Evolutionary conservation across 64 coral and sea anemone species (phyloP).

Genomic region (Montipora cactus): DNA sequence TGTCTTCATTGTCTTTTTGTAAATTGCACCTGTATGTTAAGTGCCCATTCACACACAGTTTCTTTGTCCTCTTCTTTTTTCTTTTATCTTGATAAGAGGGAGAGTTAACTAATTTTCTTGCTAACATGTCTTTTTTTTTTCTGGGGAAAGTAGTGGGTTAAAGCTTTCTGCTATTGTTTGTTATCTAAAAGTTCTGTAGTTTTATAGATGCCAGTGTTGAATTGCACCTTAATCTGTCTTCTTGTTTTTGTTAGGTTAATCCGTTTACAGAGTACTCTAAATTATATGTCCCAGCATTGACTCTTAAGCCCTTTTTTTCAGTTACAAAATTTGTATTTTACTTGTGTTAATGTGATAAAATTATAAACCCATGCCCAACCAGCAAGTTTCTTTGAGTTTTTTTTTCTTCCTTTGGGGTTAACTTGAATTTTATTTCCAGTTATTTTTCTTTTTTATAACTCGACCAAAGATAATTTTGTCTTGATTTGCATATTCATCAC

Average conservation of each 20-base stretch:
- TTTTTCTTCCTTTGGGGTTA: background rate
- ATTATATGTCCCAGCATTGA: too few species aligned
- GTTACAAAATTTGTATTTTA: background rate
- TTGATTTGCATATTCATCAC: background rate
- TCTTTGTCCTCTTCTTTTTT: slow-evolving; percentile 7
- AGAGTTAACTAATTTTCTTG: slow-evolving; percentile 24
- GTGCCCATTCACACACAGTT: background rate
- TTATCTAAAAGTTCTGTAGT: background rate
- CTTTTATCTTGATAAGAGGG: slow-evolving; percentile 7
- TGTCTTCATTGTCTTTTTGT: background rate
- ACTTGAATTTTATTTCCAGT: background rate
- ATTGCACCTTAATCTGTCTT: background rate
- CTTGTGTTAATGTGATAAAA: background rate
- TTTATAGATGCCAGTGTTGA: background rate
- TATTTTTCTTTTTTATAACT: background rate
- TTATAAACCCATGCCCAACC: too few species aligned
- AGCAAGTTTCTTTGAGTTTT: too few species aligned
- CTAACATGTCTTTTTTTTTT: background rate
- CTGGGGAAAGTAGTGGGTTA: background rate
- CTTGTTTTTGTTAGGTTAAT: too few species aligned
- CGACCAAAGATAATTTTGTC: background rate
- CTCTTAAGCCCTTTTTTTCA: background rate
- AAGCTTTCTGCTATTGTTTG: background rate
- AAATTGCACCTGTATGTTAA: slow-evolving; percentile 44
- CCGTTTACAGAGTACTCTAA: too few species aligned